Evolutionary conservation across 2,888 invertebrate genomes (phyloP).

Genomic region (Encarsia formosa): DNA sequence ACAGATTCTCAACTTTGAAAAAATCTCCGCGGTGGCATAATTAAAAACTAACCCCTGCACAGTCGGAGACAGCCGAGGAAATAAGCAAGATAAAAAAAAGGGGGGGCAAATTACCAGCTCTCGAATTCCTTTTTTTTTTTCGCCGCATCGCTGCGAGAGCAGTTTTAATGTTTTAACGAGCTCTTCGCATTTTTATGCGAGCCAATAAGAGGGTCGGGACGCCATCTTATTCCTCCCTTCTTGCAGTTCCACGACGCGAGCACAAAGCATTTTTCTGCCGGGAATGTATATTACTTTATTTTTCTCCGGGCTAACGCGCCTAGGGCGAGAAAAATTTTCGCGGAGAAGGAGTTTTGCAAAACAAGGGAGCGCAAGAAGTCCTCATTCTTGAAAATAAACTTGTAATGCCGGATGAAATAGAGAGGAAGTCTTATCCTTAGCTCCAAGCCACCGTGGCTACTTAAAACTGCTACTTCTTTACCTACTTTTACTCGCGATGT

Average conservation of each 20-base stretch:
- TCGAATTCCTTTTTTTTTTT: background rate
- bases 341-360: too few relatives aligned
- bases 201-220: conserved; percentile 14
- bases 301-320: background rate
- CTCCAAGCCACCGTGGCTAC: too few relatives aligned
- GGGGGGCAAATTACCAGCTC: background rate
- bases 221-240: background rate
- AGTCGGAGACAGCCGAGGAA: conserved; percentile 4
- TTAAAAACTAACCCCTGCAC: conserved; percentile 12
- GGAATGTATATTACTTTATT: conserved; percentile 15
- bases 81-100: conserved; percentile 2
- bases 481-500: too few relatives aligned
- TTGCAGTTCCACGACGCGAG: conserved; percentile 12
- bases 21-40: background rate
- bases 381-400: too few relatives aligned
- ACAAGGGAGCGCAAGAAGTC: too few relatives aligned
- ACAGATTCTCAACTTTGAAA: too few relatives aligned
- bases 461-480: too few relatives aligned
- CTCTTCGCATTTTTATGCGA: conserved; percentile 20
- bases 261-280: conserved; percentile 16
- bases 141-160: background rate
- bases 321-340: conserved; percentile 9
- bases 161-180: conserved; percentile 26
- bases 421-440: too few relatives aligned
- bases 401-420: too few relatives aligned